Percentiles rank a stretch among this genome's conserved stretches.
Conservation (phyloP, 2,797 vertebrate species). For the Astyanax mexicanus region DNA sequence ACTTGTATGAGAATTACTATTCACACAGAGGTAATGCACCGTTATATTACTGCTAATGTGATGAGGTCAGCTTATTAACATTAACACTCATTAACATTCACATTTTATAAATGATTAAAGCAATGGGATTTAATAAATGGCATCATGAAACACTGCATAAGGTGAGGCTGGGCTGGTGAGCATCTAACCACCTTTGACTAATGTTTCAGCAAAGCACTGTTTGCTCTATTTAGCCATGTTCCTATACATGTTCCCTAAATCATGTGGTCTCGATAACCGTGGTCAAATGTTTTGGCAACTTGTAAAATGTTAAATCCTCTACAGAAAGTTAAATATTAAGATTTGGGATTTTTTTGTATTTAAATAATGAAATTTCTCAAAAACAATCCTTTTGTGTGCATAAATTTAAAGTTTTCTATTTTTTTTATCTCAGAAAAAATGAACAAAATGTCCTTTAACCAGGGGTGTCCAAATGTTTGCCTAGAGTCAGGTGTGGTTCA, state of each 20-base stretch:
- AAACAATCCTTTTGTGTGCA: no score
- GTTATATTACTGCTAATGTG: not conserved
- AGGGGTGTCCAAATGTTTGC: no score
- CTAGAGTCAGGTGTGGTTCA: not conserved
- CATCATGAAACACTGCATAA: not conserved
- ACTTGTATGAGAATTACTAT: not conserved
- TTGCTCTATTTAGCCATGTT: not conserved
- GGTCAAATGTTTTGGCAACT: no score
- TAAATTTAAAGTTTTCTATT: no score
- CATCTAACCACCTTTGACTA: not conserved
- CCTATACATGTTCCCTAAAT: no score
- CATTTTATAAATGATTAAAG: conserved; percentile 16
- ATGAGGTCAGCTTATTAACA: not conserved
- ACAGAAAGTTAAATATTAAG: no score
- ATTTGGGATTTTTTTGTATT: no score
- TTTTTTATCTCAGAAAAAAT: no score
- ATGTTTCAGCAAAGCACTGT: conserved; percentile 11
- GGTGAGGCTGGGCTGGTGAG: conserved; percentile 9
- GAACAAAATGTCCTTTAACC: no score
- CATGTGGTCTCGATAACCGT: not conserved
- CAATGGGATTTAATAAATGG: not conserved
- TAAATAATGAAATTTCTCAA: no score
- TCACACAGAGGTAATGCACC: not conserved
- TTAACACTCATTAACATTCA: conserved; percentile 28
- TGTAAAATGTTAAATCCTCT: no score